Evolutionary conservation across 1,140 invertebrate genomes (phyloP), one percentile per base, ranked within the genome.

Genomic region (Chrysopa pallens): DNA sequence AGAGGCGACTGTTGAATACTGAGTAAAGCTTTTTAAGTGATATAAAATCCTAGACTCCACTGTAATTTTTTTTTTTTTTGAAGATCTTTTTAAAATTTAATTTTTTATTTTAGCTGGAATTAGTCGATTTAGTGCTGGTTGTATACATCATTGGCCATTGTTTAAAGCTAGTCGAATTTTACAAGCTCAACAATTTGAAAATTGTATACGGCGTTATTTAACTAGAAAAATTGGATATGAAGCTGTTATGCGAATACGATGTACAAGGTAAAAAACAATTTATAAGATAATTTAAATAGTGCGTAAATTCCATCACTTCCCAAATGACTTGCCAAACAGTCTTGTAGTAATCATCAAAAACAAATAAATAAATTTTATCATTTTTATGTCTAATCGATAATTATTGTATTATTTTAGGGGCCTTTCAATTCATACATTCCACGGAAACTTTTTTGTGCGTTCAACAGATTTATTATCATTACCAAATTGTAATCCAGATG

Each of bases 371-470:
- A 28, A 28, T 43, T 35, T 42, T 14, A 45, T 15, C 27, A n/a
- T n/a, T n/a, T n/a, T n/a, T n/a, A 42, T 35, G 28, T 36, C 27
- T 42, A 9, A 41, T 9, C 9, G 46, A 41, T 47, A 12, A 39
- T 38, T 39, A 46, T n/a, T n/a, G n/a, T n/a, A n/a, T 44, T 50
- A 44, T 53, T 52, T 3, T 53, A 75, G 82, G 60, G 88, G 95
- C 12, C 63, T 98, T 36, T 73, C 84, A 29, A 92, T 98, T 48
- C 91, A 98, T 60, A 93, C 92, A 49, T 99, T 98, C 73, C 93
- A 98, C 68, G 96, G 96, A 8, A 98, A 98, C 62, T 97, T 97
- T 71, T 99, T 98, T 66, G 94, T 99, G 31, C 73, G 96, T 13
- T 97, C 94, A 0, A 96, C 93, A 5, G 95, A 99, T 67, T 67